Percentiles rank a stretch among this genome's conserved stretches.
These are phyloP conservation scores for Erythrolamprus reginae DNA, from an alignment of 2,113 vertebrate genomes.

Conservation along the genomic window DNA sequence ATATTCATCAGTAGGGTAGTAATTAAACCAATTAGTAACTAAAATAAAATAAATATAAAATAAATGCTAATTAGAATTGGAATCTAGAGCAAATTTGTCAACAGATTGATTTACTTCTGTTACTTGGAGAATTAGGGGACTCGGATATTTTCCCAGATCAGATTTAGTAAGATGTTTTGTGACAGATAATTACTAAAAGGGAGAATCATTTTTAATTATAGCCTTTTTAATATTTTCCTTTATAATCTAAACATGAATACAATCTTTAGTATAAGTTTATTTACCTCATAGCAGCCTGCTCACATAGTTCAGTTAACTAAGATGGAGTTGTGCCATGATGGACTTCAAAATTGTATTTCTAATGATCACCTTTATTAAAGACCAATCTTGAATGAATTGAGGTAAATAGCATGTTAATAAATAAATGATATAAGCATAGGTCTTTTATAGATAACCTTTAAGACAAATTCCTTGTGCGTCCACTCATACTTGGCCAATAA, in stretches of 20 bases:
- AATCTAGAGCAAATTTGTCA: neutral
- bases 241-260: conserved; percentile 18
- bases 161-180: neutral
- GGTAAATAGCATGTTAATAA: conserved; percentile 42
- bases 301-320: conserved; percentile 15
- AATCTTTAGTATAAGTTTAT: conserved; percentile 34
- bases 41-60: conserved; percentile 25
- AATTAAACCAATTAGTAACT: conserved; percentile 32
- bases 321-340: conserved; percentile 6
- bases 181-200: neutral
- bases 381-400: conserved; percentile 40
- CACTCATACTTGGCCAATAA: no score
- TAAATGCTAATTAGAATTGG: conserved; percentile 17
- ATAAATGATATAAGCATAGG: conserved; percentile 42
- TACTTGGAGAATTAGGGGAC: conserved; percentile 14
- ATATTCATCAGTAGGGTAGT: conserved; percentile 49
- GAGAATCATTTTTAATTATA: conserved; percentile 21
- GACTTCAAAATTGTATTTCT: conserved; percentile 14
- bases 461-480: no score
- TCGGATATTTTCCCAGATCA: neutral
- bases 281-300: conserved; percentile 7
- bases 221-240: conserved; percentile 25
- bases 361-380: conserved; percentile 29
- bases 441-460: no score
- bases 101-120: conserved; percentile 16